Percentiles rank a stretch among this genome's conserved stretches.
Evolutionary conservation across 2,113 vertebrate genomes (phyloP).

Genomic region (Apeltes quadracus): DNA sequence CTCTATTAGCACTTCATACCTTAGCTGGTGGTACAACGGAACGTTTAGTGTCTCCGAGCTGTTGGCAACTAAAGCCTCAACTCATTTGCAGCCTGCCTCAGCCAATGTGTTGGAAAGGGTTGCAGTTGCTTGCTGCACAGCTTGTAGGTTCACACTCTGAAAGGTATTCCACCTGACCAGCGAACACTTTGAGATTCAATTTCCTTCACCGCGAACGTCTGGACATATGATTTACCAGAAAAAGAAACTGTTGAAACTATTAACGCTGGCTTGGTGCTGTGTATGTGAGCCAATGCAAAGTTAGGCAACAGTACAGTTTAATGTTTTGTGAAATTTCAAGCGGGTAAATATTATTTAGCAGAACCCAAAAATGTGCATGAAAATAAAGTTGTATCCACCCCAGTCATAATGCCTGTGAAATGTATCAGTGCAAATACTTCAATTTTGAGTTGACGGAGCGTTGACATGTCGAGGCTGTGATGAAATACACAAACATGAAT

Average conservation of each 20-base stretch:
- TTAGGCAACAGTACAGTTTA: background rate
- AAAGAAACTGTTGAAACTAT: background rate
- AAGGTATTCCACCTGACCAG: background rate
- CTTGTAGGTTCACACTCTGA: too few species aligned
- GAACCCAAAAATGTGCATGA: background rate
- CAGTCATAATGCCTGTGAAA: background rate
- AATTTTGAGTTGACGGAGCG: background rate
- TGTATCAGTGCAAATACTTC: background rate
- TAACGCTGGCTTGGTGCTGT: background rate
- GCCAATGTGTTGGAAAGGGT: background rate
- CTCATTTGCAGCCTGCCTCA: background rate
- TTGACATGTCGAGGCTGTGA: background rate
- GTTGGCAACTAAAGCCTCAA: background rate
- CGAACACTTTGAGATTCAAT: slow-evolving; percentile 2
- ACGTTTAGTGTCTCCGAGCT: background rate
- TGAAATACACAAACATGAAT: background rate
- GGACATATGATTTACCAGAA: background rate
- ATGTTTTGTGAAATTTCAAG: background rate
- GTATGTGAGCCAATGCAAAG: background rate
- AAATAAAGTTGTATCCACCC: background rate
- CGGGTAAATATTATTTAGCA: background rate
- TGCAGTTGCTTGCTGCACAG: background rate
- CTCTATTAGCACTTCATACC: background rate
- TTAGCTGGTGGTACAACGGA: background rate
- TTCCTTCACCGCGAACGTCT: slow-evolving; percentile 1